Conservation (phyloP, 2,797 vertebrate species). For the Notolabrus celidotus region DNA sequence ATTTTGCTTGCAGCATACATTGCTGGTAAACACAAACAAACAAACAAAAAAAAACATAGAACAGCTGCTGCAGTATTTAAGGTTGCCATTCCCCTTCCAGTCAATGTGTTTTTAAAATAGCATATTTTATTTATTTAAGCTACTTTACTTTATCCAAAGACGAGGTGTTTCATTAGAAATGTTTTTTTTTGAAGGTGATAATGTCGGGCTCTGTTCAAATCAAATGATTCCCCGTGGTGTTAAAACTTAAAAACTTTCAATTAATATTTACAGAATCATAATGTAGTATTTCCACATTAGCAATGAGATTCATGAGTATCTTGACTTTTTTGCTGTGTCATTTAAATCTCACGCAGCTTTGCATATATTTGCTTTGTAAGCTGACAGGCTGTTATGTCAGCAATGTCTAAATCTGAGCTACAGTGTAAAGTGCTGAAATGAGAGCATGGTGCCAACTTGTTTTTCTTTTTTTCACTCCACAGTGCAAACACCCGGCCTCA, state of each 20-base stretch:
- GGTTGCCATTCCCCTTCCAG: too few species aligned
- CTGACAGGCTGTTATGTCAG: constrained; percentile 47
- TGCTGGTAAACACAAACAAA: too few species aligned
- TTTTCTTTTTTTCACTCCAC: constrained; percentile 21
- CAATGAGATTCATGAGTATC: not conserved
- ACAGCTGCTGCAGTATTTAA: too few species aligned
- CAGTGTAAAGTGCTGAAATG: constrained; percentile 43
- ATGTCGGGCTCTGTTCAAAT: constrained; percentile 1
- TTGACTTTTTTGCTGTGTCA: constrained; percentile 3
- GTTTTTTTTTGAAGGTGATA: not conserved
- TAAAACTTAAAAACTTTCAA: not conserved
- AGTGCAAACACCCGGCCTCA: constrained; percentile 52
- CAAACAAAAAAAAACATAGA: too few species aligned
- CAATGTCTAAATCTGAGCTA: constrained; percentile 21
- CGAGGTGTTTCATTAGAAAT: not conserved
- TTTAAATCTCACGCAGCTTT: constrained; percentile 23
- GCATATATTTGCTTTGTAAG: constrained; percentile 6
- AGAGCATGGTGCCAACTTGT: constrained; percentile 15
- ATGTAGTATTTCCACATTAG: not conserved
- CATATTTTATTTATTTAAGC: not conserved
- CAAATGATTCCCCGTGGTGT: not conserved
- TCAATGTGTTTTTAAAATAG: too few species aligned
- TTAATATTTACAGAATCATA: not conserved
- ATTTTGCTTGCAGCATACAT: too few species aligned
- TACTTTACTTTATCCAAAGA: not conserved